These are phyloP conservation scores for Enhydra lutris DNA, from an alignment of 2,113 vertebrate genomes.

Conservation along the genomic window DNA sequence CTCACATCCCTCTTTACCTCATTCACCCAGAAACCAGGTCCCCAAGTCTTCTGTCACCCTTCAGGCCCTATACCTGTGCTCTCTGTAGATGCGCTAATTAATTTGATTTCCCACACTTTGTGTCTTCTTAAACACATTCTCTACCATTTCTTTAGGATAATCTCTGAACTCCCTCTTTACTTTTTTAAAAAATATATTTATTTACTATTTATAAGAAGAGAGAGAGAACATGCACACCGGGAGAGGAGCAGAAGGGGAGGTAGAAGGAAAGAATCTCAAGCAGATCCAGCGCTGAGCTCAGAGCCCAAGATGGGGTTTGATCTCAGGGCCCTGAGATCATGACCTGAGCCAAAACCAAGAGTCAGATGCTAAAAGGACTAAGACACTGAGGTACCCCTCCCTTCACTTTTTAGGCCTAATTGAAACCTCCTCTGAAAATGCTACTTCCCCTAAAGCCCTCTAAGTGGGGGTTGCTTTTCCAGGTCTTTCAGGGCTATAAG, in stretches of 20 bases:
- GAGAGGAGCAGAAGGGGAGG: no score
- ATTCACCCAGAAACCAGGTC: background rate
- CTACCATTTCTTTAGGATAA: background rate
- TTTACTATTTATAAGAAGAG: no score
- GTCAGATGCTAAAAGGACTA: no score
- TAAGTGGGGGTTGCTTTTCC: background rate
- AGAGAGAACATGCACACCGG: no score
- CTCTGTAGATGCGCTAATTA: background rate
- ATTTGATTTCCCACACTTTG: background rate
- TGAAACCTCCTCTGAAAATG: background rate
- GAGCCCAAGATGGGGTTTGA: no score
- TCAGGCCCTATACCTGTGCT: background rate
- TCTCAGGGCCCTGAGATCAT: no score
- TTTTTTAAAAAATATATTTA: background rate
- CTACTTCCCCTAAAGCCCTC: background rate
- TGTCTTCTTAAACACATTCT: background rate
- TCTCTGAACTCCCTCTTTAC: background rate
- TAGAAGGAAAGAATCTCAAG: no score
- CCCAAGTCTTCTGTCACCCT: background rate
- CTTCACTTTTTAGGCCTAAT: background rate
- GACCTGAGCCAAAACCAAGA: no score
- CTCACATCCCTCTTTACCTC: fast-evolving
- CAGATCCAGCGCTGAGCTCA: no score
- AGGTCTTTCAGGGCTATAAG: background rate
- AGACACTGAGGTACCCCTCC: no score